phyloP scores from a whole-genome alignment of 2,113 vertebrate genomes.

The Hemiscyllium ocellatum region DNA sequence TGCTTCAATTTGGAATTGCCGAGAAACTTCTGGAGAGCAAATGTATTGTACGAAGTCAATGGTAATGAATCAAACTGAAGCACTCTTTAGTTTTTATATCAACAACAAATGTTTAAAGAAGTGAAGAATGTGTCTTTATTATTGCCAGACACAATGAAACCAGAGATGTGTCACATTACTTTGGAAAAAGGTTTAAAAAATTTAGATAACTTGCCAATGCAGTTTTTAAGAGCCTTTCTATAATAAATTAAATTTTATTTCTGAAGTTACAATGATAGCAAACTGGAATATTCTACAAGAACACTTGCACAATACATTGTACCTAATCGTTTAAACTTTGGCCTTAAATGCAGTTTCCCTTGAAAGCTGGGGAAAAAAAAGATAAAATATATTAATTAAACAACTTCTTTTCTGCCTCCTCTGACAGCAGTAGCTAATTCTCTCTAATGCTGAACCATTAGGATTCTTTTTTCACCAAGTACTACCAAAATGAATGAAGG shows the following conservation, averaged over 20 bases:
- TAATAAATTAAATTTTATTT: neutral
- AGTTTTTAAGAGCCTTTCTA: neutral
- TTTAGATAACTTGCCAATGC: neutral
- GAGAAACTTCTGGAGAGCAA: neutral
- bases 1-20: neutral
- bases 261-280: neutral
- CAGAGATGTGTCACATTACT: neutral
- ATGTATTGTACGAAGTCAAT: neutral
- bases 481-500: neutral
- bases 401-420: neutral
- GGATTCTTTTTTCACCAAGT: neutral
- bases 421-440: neutral
- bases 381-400: neutral
- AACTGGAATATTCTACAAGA: neutral
- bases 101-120: slow-evolving; percentile 29
- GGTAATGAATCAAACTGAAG: slow-evolving; percentile 32
- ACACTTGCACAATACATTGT: neutral
- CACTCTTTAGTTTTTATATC: slow-evolving; percentile 21
- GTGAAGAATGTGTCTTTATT: slow-evolving; percentile 28
- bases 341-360: neutral
- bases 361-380: neutral
- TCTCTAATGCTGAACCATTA: neutral
- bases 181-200: neutral
- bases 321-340: neutral
- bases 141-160: slow-evolving; percentile 20